Conservation (phyloP, 35 echinoderm and acorn worm genomes). For the Stichopus chloronotus region DNA sequence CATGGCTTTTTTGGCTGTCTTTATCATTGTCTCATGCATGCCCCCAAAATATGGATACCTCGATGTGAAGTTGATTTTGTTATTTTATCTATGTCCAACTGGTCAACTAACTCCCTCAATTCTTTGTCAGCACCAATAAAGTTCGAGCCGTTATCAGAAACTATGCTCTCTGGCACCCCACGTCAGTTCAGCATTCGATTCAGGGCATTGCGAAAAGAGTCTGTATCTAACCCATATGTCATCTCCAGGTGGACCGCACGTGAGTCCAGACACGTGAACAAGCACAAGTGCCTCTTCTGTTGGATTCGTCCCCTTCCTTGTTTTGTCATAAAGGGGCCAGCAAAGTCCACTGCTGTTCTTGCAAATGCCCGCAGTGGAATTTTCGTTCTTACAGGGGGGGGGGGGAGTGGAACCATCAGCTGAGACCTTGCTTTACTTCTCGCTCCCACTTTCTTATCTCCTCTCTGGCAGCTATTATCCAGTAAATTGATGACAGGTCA, state of each 20-base stretch:
- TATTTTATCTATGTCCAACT: too few relatives aligned
- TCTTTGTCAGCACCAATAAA: too few relatives aligned
- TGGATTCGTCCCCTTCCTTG: conserved; percentile 57
- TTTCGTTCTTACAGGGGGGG: conserved; percentile 15
- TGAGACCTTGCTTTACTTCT: conserved; percentile 44
- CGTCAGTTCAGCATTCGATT: too few relatives aligned
- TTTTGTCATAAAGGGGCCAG: conserved; percentile 64
- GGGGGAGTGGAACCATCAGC: conserved; percentile 48
- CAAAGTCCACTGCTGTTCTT: conserved; percentile 65
- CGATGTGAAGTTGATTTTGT: too few relatives aligned
- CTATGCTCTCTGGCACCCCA: too few relatives aligned
- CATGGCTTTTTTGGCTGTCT: too few relatives aligned
- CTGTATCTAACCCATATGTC: conserved; percentile 64
- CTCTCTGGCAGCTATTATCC: conserved; percentile 56
- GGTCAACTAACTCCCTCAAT: too few relatives aligned
- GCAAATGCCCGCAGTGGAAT: conserved; percentile 26
- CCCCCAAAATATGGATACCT: too few relatives aligned
- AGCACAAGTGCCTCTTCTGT: conserved; percentile 54
- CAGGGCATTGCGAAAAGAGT: conserved; percentile 74
- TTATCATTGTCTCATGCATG: too few relatives aligned
- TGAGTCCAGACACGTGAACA: conserved; percentile 72
- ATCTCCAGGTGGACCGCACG: conserved; percentile 81
- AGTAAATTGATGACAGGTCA: conserved; percentile 41
- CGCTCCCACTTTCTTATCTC: conserved; percentile 63
- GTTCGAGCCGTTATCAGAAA: too few relatives aligned